These are phyloP conservation scores for Ibycter americanus DNA, from an alignment of 2,797 vertebrate species.

Conservation along the genomic window DNA sequence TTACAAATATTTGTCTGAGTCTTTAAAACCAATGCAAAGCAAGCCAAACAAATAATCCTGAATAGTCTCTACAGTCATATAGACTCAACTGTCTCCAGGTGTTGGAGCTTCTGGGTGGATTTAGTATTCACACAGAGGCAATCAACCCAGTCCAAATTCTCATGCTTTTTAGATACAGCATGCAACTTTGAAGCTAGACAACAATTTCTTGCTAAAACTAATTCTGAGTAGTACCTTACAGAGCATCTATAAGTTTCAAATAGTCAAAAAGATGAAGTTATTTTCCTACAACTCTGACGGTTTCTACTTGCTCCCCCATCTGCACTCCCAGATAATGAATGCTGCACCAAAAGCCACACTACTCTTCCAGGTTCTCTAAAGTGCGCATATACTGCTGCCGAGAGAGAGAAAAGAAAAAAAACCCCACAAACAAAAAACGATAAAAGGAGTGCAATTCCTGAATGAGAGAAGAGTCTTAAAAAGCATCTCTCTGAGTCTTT, in stretches of 20 bases:
- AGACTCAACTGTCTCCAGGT: not conserved
- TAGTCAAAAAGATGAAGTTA: not conserved
- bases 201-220: not conserved
- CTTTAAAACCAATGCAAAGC: not conserved
- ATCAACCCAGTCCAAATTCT: not conserved
- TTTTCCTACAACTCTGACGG: not conserved
- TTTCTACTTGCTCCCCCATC: not conserved
- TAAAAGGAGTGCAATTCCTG: not conserved
- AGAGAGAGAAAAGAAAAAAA: not conserved
- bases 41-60: not conserved
- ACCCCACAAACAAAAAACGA: not conserved
- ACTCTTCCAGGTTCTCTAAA: not conserved
- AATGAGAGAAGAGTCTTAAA: not conserved
- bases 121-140: not conserved
- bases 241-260: not conserved
- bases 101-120: not conserved
- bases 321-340: not conserved
- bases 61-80: not conserved
- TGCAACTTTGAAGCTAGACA: not conserved
- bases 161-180: not conserved
- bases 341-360: not conserved
- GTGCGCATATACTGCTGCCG: not conserved
- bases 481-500: not conserved
- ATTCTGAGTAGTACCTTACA: not conserved
- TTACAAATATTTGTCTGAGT: not conserved